Percentiles rank a stretch among this genome's conserved stretches.
Conservation (phyloP, 2,113 vertebrate genomes). For the Ochotona princeps region DNA sequence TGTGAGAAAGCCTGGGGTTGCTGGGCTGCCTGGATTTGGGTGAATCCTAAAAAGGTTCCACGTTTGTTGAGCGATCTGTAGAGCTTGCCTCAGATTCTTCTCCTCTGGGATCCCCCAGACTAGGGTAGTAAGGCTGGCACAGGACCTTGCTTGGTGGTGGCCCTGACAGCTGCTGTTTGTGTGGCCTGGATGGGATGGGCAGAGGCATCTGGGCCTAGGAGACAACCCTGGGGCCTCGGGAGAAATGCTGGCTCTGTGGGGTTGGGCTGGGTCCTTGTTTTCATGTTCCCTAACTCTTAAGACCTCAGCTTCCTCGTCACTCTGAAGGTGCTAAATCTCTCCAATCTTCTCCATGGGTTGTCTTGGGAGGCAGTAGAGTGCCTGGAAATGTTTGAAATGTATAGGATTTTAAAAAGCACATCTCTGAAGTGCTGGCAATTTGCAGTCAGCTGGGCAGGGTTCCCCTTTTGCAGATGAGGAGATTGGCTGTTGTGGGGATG, state of each 20-base stretch:
- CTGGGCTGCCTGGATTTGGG: not conserved
- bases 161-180: not conserved
- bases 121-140: not conserved
- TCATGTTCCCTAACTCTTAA: not conserved
- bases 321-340: not conserved
- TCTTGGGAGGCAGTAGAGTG: not conserved
- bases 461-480: not conserved
- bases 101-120: not conserved
- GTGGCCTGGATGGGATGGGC: not conserved
- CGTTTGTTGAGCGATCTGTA: not conserved
- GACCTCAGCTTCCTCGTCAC: not conserved
- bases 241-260: not conserved
- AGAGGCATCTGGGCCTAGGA: not conserved
- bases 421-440: not conserved
- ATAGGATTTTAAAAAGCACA: not conserved
- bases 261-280: not conserved
- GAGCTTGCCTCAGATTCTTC: not conserved
- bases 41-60: not conserved
- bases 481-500: not conserved
- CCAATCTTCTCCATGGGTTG: not conserved
- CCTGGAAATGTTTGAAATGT: not conserved
- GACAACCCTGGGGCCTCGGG: not conserved
- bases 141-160: not conserved
- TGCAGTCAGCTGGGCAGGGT: not conserved
- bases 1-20: not conserved